phyloP scores from a whole-genome alignment of 2,113 vertebrate genomes.

The Manacus vitellinus region DNA sequence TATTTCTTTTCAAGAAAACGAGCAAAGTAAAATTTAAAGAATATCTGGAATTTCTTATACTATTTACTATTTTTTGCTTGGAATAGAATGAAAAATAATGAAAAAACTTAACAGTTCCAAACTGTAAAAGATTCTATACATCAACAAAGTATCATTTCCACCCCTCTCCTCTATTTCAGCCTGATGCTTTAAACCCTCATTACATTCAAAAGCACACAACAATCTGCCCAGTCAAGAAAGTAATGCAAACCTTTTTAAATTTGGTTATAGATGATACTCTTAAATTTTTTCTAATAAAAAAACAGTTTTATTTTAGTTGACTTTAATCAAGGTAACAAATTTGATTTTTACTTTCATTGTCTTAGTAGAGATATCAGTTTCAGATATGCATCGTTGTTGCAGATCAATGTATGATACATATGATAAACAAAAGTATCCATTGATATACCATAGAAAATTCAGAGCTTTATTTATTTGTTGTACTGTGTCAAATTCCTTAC shows the following conservation, averaged over 20 bases:
- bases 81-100: neutral
- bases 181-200: neutral
- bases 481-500: neutral
- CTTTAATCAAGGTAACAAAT: neutral
- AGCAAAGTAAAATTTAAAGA: neutral
- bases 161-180: neutral
- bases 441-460: neutral
- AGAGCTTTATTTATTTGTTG: neutral
- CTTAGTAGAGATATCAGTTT: neutral
- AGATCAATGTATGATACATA: neutral
- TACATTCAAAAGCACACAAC: neutral
- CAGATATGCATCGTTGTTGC: neutral
- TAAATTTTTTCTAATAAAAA: neutral
- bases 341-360: neutral
- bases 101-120: neutral
- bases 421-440: neutral
- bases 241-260: neutral
- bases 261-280: neutral
- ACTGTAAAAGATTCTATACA: neutral
- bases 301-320: neutral
- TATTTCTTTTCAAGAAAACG: neutral
- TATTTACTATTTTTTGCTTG: neutral
- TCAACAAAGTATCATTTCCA: rapidly evolving
- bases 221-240: neutral
- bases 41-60: neutral